These are phyloP conservation scores for Tachycineta bicolor DNA, from an alignment of 2,113 vertebrate genomes.

Conservation along the genomic window DNA sequence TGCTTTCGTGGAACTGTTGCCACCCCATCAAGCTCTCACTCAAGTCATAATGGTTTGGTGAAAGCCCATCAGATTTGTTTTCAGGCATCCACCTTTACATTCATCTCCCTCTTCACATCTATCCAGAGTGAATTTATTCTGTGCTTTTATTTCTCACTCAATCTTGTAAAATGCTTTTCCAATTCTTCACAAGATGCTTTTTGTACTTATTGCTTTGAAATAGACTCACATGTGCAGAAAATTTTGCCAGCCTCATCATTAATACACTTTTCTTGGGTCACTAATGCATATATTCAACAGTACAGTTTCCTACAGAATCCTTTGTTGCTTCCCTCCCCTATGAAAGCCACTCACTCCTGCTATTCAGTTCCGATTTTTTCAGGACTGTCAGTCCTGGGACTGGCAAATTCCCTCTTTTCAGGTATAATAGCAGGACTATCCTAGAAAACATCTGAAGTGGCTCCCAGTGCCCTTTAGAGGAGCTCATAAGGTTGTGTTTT, in stretches of 20 bases:
- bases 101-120: background rate
- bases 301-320: background rate
- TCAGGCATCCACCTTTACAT: background rate
- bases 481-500: background rate
- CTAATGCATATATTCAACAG: background rate
- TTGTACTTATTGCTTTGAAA: background rate
- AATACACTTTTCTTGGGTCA: background rate
- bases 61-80: constrained; percentile 1
- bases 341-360: background rate
- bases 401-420: background rate
- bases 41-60: background rate
- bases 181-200: background rate
- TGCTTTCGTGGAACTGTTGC: background rate
- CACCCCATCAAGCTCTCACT: background rate
- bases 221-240: background rate
- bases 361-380: background rate
- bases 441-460: background rate
- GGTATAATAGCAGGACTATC: background rate
- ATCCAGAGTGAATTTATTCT: background rate
- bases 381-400: background rate
- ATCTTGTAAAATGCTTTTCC: background rate
- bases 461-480: background rate
- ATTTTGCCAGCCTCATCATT: background rate
- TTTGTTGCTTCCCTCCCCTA: background rate
- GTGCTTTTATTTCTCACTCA: background rate